Base-by-base conservation (phyloP, 2,888 invertebrate species). In the Agrotis puta region DNA sequence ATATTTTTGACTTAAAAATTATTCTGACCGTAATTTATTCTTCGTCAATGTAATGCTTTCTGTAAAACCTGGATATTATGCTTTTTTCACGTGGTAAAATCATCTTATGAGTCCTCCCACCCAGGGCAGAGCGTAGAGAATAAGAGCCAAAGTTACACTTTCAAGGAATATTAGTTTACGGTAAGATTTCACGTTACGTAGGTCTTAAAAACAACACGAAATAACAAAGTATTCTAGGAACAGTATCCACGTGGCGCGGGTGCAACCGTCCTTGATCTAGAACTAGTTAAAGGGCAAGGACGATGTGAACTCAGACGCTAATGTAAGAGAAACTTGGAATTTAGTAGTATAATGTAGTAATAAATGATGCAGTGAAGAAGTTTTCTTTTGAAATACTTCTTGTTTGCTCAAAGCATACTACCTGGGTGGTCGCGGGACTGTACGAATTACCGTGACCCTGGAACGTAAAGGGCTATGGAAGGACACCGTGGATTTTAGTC, bases 221-320 rank as follows among this genome's bases (percentile, higher is more conserved):
- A 18, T 56, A 43, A 16, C 2, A 22, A 16, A 22, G n/a, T 1
- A 16, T 72, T 74, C 14, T 63, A 58, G 20, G 22, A 63, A 24
- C 45, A 63, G 45, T 9, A 14, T 57, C n/a, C 64, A 78, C 73
- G 67, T 68, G 73, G 47, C 56, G 50, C 13, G 63, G 13, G 57
- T 70, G 48, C 33, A 62, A 1, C 20, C 43, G 6, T 47, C 58
- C 68, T 33, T 66, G 71, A 70, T 58, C 70, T 56, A 69, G 64
- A 69, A 68, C 79, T 69, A 45, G 47, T n/a, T 56, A 48, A 69
- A 79, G 66, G 80, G 48, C 71, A 79, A 80, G 69, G 81, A 47
- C 68, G 22, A 48, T 27, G 33, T 20, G 13, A 22, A 64, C 53
- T 53, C 53, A 39, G 39, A 77, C 54, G 74, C 48, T 79, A 74